Conservation (phyloP, 1,140 invertebrate species). For the Leptinotarsa texana region DNA sequence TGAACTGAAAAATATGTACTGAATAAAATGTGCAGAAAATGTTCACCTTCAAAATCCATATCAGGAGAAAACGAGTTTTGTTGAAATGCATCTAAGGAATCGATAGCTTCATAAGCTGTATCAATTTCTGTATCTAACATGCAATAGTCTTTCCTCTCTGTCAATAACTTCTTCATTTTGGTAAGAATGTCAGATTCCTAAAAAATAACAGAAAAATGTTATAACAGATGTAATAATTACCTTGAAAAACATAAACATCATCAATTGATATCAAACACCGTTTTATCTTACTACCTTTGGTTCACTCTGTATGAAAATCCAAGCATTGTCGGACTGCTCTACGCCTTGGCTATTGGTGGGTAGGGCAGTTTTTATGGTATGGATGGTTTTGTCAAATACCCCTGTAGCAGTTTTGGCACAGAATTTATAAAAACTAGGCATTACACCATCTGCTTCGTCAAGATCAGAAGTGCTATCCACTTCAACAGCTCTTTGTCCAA, state of each 20-base stretch:
- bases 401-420: constrained; percentile 53
- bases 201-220: neutral
- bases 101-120: constrained; percentile 53
- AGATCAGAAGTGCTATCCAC: constrained; percentile 31
- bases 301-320: constrained; percentile 34
- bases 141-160: constrained; percentile 52
- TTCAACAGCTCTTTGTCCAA: constrained; percentile 36
- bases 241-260: too few relatives aligned
- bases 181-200: constrained; percentile 42
- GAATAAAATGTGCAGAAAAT: too few relatives aligned
- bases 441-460: constrained; percentile 48
- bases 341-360: constrained; percentile 42
- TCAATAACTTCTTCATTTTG: constrained; percentile 47
- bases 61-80: constrained; percentile 30
- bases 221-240: neutral
- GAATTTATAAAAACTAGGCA: constrained; percentile 53
- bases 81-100: constrained; percentile 46
- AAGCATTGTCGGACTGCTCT: constrained; percentile 27
- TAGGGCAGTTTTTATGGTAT: constrained; percentile 54
- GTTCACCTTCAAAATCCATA: constrained; percentile 41
- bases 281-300: constrained; percentile 25
- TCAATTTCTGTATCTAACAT: constrained; percentile 48
- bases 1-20: neutral
- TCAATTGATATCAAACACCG: too few relatives aligned
- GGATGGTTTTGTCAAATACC: constrained; percentile 52